Conservation (phyloP, 1,140 invertebrate genomes). For the Drosophila nannoptera region DNA sequence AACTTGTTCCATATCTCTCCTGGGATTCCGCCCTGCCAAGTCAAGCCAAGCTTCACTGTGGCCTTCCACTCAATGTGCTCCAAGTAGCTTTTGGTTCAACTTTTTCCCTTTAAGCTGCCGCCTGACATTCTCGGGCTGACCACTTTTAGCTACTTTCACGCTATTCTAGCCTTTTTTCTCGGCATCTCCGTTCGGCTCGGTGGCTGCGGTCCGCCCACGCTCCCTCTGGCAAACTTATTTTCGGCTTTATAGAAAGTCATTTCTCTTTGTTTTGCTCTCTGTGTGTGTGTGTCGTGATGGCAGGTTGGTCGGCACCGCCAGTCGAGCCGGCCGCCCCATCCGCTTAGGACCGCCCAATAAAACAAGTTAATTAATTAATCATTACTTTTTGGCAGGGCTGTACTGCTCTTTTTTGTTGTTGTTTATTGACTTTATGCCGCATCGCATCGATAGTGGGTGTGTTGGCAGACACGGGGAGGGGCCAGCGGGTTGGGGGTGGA, state of each 20-base stretch:
- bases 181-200: neutral
- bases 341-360: conserved; percentile 55
- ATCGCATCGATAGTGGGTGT: conserved; percentile 1
- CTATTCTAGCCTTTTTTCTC: neutral
- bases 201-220: neutral
- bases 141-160: neutral
- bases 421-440: conserved; percentile 61
- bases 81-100: no score
- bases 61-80: no score
- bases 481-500: conserved; percentile 6
- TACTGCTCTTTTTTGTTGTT: conserved; percentile 53
- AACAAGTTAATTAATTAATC: conserved; percentile 77
- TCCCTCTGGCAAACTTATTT: conserved; percentile 52
- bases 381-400: conserved; percentile 64
- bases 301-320: neutral
- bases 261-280: conserved; percentile 15
- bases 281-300: neutral
- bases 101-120: no score
- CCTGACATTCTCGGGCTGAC: no score
- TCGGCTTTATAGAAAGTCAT: conserved; percentile 50
- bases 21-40: no score
- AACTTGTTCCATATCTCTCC: no score
- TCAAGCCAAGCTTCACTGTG: no score
- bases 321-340: neutral
- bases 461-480: neutral